A percentile compares a stretch with the other conserved stretches of the same genome.
Evolutionary conservation across 2,113 vertebrate genomes (phyloP).

Genomic region (Pelecanoides urinatrix): DNA sequence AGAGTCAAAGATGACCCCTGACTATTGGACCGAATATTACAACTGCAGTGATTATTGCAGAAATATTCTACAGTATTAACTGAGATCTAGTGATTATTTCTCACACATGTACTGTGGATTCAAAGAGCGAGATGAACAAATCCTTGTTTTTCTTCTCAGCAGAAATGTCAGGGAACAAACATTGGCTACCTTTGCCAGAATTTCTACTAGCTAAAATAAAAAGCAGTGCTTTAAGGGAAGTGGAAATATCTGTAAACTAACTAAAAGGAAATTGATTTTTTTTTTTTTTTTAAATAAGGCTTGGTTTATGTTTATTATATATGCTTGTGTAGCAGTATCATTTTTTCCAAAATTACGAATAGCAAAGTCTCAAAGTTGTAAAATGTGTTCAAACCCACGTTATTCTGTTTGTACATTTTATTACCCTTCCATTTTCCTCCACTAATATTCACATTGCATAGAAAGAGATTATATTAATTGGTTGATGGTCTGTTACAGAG

Average conservation of each 20-base stretch:
- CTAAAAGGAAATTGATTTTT: background rate
- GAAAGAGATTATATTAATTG: background rate
- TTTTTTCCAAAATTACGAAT: background rate
- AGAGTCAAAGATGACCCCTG: background rate
- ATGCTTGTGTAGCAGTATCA: background rate
- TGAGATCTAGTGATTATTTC: background rate
- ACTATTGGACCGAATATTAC: background rate
- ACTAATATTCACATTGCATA: background rate
- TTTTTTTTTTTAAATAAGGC: background rate
- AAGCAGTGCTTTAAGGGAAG: background rate
- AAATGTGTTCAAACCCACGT: background rate
- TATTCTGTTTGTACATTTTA: background rate
- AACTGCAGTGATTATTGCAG: background rate
- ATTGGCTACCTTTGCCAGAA: background rate
- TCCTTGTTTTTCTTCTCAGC: slow-evolving; percentile 28
- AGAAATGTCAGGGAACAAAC: slow-evolving; percentile 50
- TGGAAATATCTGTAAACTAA: background rate
- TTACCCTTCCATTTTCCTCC: background rate
- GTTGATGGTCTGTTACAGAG: background rate
- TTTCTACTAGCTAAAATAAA: background rate
- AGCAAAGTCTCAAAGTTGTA: background rate
- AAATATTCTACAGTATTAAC: background rate
- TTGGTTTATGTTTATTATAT: background rate
- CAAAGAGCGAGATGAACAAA: slow-evolving; percentile 1
- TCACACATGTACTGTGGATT: background rate